A percentile compares a stretch with the other conserved stretches of the same genome.
Evolutionary conservation across 2,113 vertebrate species (phyloP).

Genomic region (Bothrops jararaca): DNA sequence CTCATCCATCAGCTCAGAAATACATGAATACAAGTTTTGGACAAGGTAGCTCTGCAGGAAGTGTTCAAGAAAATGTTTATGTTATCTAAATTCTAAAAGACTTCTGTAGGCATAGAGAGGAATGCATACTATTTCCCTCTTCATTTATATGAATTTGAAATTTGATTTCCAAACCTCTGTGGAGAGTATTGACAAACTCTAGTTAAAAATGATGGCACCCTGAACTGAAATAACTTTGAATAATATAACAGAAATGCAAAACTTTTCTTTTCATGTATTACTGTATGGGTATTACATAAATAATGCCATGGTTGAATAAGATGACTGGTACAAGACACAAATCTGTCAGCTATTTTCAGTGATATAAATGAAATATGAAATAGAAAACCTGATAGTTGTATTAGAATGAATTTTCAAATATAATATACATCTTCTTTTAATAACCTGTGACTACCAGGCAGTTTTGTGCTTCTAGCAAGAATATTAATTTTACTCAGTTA

Average conservation of each 20-base stretch:
- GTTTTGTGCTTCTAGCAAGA: neutral
- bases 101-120: neutral
- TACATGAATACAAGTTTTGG: neutral
- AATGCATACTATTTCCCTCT: neutral
- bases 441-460: neutral
- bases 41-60: neutral
- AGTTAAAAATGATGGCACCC: neutral
- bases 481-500: neutral
- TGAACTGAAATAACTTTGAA: neutral
- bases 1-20: neutral
- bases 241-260: neutral
- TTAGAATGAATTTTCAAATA: neutral
- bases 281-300: neutral
- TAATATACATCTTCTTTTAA: conserved; percentile 15
- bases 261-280: neutral
- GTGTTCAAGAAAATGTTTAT: neutral
- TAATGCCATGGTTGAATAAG: neutral
- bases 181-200: neutral
- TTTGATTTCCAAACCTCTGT: neutral
- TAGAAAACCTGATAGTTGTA: neutral
- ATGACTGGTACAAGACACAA: neutral
- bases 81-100: neutral
- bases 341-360: neutral
- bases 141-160: neutral
- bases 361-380: neutral